These are phyloP conservation scores for Drosophila quadrilineata DNA, from an alignment of 1,140 invertebrate species.

Conservation along the genomic window DNA sequence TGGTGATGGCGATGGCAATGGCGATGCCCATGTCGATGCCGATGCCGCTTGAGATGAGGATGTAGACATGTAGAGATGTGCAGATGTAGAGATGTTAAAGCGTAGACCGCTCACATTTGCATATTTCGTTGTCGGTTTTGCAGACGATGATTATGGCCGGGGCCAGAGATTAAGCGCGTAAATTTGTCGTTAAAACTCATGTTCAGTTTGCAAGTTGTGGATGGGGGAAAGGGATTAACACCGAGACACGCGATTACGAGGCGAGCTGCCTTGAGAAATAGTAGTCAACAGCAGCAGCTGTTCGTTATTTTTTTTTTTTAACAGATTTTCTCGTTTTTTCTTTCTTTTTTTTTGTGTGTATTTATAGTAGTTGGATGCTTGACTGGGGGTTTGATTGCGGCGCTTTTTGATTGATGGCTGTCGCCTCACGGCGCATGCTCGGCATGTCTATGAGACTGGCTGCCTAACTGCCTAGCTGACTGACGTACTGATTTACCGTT, in stretches of 20 bases:
- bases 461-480: conserved; percentile 4
- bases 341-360: conserved; percentile 7
- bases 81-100: conserved; percentile 6
- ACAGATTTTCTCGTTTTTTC: conserved; percentile 13
- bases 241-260: conserved; percentile 34
- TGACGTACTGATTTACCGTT: conserved; percentile 63
- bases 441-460: conserved; percentile 56
- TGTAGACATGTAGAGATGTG: not conserved
- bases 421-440: conserved; percentile 71
- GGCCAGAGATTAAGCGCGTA: conserved; percentile 70
- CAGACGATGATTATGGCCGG: conserved; percentile 38
- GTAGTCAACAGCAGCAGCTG: conserved; percentile 49
- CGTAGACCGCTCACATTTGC: conserved; percentile 58
- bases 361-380: conserved; percentile 18
- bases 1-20: not conserved
- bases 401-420: conserved; percentile 72
- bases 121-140: conserved; percentile 65
- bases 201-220: conserved; percentile 45
- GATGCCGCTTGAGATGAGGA: not conserved
- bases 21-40: no score
- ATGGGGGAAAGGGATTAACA: not conserved
- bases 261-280: conserved; percentile 15
- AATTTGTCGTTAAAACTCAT: conserved; percentile 80
- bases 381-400: conserved; percentile 50
- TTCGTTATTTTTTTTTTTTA: conserved; percentile 48